Conservation (phyloP, 2,113 vertebrate genomes). For the Scatophagus argus region DNA sequence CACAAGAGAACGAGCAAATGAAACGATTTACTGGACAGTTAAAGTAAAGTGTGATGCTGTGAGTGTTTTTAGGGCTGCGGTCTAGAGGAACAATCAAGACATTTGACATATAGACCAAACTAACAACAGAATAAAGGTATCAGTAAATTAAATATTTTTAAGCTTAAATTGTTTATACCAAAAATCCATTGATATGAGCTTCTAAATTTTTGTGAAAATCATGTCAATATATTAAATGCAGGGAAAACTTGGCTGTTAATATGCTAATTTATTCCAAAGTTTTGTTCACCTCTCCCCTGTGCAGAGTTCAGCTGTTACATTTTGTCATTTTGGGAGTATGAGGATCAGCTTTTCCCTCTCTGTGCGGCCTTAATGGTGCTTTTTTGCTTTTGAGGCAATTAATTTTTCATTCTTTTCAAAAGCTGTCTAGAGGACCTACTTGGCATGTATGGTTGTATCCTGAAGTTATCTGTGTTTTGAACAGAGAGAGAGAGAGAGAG, state of each 20-base stretch:
- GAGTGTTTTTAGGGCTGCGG: not conserved
- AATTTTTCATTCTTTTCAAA: conserved; percentile 43
- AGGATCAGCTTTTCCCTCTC: not conserved
- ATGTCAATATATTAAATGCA: not conserved
- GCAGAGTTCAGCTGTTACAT: not conserved
- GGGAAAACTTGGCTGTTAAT: not conserved
- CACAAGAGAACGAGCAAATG: not conserved
- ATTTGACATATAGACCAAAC: not conserved
- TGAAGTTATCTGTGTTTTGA: conserved; percentile 31
- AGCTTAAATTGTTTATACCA: not conserved
- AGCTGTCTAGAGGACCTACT: conserved; percentile 9
- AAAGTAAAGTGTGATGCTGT: not conserved
- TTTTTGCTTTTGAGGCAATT: conserved; percentile 28
- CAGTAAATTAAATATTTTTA: not conserved
- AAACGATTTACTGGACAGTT: not conserved
- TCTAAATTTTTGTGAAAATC: not conserved
- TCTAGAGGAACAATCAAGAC: not conserved
- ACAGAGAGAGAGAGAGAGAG: not conserved
- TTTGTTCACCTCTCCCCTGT: not conserved
- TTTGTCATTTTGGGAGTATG: not conserved
- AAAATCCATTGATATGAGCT: not conserved
- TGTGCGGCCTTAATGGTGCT: not conserved
- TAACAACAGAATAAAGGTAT: not conserved
- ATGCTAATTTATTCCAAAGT: not conserved
- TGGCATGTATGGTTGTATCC: not conserved